These are phyloP conservation scores for Neoascia interrupta DNA, from an alignment of 2,888 invertebrate species.

Conservation along the genomic window DNA sequence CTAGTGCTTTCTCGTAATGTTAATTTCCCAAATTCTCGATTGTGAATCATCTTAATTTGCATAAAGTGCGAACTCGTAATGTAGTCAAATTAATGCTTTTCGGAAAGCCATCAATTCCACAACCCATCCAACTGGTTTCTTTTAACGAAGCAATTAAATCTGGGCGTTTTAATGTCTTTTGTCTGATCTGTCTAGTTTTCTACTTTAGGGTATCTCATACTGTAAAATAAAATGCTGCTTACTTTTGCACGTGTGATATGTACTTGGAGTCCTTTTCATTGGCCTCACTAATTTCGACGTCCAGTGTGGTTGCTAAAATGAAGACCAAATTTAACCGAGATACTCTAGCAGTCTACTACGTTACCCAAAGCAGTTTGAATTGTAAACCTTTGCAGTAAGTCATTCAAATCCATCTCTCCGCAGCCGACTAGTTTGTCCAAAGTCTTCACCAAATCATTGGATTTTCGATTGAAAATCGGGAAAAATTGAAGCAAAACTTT, in stretches of 20 bases:
- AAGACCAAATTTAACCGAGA: not conserved
- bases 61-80: no score
- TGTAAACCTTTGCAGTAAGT: slow-evolving; percentile 57
- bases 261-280: slow-evolving; percentile 45
- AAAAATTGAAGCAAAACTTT: slow-evolving; percentile 70
- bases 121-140: no score
- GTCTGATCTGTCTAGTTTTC: no score
- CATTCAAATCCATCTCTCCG: slow-evolving; percentile 50
- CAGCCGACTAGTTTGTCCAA: slow-evolving; percentile 30
- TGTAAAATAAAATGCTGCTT: slow-evolving; percentile 2
- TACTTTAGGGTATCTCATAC: not conserved
- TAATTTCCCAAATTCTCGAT: no score
- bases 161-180: no score
- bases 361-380: slow-evolving; percentile 58
- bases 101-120: no score
- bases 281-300: slow-evolving; percentile 37
- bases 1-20: no score
- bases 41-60: no score
- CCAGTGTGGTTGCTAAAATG: slow-evolving; percentile 53
- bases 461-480: slow-evolving; percentile 70
- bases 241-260: slow-evolving; percentile 55
- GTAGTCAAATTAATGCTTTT: no score
- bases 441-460: slow-evolving; percentile 28
- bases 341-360: not conserved
- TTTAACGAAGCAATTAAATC: no score